Conservation (phyloP, 2,113 vertebrate species). For the Uropsilus gracilis region DNA sequence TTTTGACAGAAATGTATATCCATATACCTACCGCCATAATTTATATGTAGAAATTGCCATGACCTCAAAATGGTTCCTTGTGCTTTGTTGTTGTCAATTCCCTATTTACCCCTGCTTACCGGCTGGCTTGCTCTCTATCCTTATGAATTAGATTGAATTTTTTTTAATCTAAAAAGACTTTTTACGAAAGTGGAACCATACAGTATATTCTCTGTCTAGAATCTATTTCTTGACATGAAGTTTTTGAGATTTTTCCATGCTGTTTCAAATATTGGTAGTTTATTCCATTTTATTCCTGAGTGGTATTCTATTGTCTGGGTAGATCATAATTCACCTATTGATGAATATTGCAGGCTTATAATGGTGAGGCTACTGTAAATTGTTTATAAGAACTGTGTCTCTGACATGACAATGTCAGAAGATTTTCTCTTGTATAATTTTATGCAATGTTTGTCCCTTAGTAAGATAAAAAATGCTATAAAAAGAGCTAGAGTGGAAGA, state of each 20-base stretch:
- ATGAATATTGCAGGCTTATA: not conserved
- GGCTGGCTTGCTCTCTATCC: not conserved
- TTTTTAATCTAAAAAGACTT: not conserved
- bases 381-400: not conserved
- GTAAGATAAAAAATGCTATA: not conserved
- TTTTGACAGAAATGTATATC: not conserved
- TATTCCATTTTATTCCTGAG: not conserved
- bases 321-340: not conserved
- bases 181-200: not conserved
- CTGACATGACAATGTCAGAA: not conserved
- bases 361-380: not conserved
- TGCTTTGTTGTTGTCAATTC: not conserved
- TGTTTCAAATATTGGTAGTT: not conserved
- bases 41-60: constrained; percentile 34
- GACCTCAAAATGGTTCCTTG: not conserved
- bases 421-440: not conserved
- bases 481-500: not conserved
- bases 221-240: not conserved
- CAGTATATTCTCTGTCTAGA: not conserved
- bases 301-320: not conserved
- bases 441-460: not conserved
- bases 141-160: not conserved
- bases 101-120: not conserved
- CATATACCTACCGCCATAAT: not conserved
- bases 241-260: constrained; percentile 25